A percentile compares a stretch with the other conserved stretches of the same genome.
These are phyloP conservation scores for Drosophila recens DNA, from an alignment of 2,888 invertebrate genomes.

Conservation along the genomic window DNA sequence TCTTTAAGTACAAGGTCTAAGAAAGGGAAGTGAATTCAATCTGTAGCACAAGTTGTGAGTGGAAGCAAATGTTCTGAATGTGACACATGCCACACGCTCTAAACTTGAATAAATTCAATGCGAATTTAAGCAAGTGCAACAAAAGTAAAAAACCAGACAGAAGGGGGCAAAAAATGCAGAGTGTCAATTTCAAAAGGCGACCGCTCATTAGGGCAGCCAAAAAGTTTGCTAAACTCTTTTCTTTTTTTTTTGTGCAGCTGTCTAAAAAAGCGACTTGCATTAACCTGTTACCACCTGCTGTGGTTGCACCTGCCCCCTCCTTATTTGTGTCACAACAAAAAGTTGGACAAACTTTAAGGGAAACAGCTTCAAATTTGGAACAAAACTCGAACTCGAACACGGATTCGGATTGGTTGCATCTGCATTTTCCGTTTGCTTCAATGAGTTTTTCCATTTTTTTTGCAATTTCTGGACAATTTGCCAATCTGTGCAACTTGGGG, in stretches of 20 bases:
- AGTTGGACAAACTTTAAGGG: constrained; percentile 50
- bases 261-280: neutral
- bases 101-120: constrained; percentile 68
- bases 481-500: constrained; percentile 33
- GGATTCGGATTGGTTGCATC: constrained; percentile 38
- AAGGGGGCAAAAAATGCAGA: constrained; percentile 34
- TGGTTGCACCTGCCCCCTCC: neutral
- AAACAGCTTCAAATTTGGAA: constrained; percentile 28
- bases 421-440: constrained; percentile 36
- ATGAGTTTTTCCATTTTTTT: constrained; percentile 26
- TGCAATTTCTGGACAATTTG: constrained; percentile 35
- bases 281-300: constrained; percentile 37
- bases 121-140: constrained; percentile 37
- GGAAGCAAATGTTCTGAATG: constrained; percentile 29
- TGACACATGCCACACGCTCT: constrained; percentile 55
- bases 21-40: constrained; percentile 10
- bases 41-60: neutral
- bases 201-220: constrained; percentile 49
- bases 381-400: neutral
- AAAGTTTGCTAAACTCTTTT: constrained; percentile 52
- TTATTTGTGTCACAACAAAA: constrained; percentile 22
- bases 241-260: constrained; percentile 17
- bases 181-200: constrained; percentile 45
- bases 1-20: neutral
- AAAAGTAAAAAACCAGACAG: constrained; percentile 16